Percentiles rank a stretch among this genome's conserved stretches.
phyloP scores from a whole-genome alignment of 2,797 vertebrate species.

The Astyanax mexicanus region DNA sequence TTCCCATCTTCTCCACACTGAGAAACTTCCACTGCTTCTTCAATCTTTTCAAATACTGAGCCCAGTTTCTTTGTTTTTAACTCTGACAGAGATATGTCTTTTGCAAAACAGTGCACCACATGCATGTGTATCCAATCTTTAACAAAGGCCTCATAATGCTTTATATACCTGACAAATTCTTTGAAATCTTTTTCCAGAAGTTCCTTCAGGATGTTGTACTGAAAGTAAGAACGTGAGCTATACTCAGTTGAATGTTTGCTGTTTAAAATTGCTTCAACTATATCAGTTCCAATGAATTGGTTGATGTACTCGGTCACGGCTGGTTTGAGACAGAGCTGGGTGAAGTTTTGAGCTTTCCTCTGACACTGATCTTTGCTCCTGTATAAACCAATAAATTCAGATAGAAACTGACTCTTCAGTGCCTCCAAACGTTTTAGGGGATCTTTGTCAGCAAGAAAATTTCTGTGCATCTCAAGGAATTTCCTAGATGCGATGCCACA shows the following conservation, averaged over 20 bases:
- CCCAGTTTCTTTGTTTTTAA: conserved; percentile 53
- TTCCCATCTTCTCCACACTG: conserved; percentile 7
- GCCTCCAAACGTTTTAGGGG: conserved; percentile 44
- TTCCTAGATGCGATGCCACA: conserved; percentile 58
- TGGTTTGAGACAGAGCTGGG: conserved; percentile 64
- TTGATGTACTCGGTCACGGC: conserved; percentile 61
- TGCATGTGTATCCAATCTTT: conserved; percentile 65
- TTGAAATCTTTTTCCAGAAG: conserved; percentile 56
- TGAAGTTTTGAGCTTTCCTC: conserved; percentile 63
- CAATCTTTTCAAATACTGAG: conserved; percentile 50
- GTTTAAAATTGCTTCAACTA: conserved; percentile 66
- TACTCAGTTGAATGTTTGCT: conserved; percentile 56
- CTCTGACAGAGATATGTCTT: conserved; percentile 31
- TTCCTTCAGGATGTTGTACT: conserved; percentile 61
- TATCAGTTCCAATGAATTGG: conserved; percentile 63
- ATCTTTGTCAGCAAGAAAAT: conserved; percentile 26
- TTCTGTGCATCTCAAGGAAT: conserved; percentile 59
- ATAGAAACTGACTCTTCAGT: conserved; percentile 53
- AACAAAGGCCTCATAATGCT: conserved; percentile 60
- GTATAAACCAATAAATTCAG: conserved; percentile 64
- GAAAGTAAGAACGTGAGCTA: conserved; percentile 62
- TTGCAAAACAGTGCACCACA: conserved; percentile 22
- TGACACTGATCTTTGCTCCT: conserved; percentile 60
- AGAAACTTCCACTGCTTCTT: conserved; percentile 21
- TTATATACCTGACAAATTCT: conserved; percentile 54